A percentile compares a stretch with the other conserved stretches of the same genome.
Conservation (phyloP, 2,797 vertebrate genomes). For the Pelochelys cantorii region DNA sequence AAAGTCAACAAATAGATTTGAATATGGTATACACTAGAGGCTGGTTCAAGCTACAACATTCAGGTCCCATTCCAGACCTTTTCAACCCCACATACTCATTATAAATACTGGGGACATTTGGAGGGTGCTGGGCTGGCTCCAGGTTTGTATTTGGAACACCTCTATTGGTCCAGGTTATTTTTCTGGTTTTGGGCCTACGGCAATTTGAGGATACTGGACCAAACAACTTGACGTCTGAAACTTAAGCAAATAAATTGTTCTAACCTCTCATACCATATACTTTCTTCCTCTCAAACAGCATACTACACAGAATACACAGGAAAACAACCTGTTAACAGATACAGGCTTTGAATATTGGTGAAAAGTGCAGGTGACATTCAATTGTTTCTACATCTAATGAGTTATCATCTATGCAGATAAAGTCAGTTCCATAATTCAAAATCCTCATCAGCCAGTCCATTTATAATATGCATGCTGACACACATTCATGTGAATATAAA, state of each 20-base stretch:
- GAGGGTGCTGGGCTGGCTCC: slow-evolving; percentile 11
- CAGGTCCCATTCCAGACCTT: not conserved
- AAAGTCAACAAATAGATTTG: slow-evolving; percentile 42
- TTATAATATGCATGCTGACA: not conserved
- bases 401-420: not conserved
- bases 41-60: not conserved
- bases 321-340: not conserved
- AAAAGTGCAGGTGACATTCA: not conserved
- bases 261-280: slow-evolving; percentile 41
- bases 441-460: not conserved
- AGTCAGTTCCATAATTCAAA: not conserved
- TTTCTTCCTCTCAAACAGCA: slow-evolving; percentile 29
- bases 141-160: not conserved
- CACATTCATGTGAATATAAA: slow-evolving; percentile 51
- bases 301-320: slow-evolving; percentile 10
- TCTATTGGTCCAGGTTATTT: not conserved
- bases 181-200: not conserved
- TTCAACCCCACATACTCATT: slow-evolving; percentile 14
- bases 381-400: not conserved
- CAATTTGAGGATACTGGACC: slow-evolving; percentile 60
- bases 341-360: not conserved
- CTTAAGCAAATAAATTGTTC: slow-evolving; percentile 44
- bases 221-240: slow-evolving; percentile 53
- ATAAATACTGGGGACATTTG: not conserved
- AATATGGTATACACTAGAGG: slow-evolving; percentile 18